A percentile compares a stretch with the other conserved stretches of the same genome.
These are phyloP conservation scores for Oreonectes daqikongensis DNA, from an alignment of 2,797 vertebrate genomes.

Conservation along the genomic window DNA sequence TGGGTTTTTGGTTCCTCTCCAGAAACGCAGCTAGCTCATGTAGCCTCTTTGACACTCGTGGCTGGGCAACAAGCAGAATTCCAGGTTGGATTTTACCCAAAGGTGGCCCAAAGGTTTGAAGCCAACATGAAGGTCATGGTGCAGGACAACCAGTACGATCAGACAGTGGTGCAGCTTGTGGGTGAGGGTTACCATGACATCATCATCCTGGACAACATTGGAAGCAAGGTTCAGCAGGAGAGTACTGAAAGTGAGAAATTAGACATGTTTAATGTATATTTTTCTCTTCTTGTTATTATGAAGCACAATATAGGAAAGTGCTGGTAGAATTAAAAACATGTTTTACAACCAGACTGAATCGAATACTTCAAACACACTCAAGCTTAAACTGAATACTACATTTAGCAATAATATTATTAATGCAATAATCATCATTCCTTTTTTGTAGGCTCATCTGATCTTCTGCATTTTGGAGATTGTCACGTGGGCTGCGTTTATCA, in stretches of 20 bases:
- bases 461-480: slow-evolving; percentile 84
- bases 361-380: neutral
- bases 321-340: neutral
- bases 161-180: slow-evolving; percentile 72
- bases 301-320: neutral
- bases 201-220: slow-evolving; percentile 82
- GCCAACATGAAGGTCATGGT: slow-evolving; percentile 76
- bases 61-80: slow-evolving; percentile 73
- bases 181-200: slow-evolving; percentile 84
- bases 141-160: slow-evolving; percentile 78
- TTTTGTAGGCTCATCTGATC: slow-evolving; percentile 70
- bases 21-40: slow-evolving; percentile 68
- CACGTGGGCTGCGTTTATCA: slow-evolving; percentile 69
- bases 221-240: slow-evolving; percentile 58
- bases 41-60: slow-evolving; percentile 69
- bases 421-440: neutral
- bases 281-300: neutral
- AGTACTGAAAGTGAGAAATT: slow-evolving; percentile 57
- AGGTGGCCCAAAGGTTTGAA: slow-evolving; percentile 65
- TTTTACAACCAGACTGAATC: neutral
- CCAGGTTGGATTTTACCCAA: slow-evolving; percentile 79
- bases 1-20: slow-evolving; percentile 18
- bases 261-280: no score
- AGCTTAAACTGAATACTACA: neutral
- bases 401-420: neutral